Conservation (phyloP, 2,888 invertebrate genomes). For the Conomelus anceps region DNA sequence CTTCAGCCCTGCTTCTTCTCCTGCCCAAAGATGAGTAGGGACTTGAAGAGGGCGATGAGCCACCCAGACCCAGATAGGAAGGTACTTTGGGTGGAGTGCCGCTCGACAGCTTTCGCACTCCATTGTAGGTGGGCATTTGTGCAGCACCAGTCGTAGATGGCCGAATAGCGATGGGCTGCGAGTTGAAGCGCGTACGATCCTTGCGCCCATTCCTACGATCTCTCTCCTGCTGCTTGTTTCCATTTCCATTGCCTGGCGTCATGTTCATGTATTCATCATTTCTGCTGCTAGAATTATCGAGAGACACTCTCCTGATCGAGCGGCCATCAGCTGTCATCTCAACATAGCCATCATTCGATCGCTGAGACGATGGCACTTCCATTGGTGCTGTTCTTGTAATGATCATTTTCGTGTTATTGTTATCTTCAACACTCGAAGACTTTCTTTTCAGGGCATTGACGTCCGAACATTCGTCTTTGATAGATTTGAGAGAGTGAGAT, state of each 20-base stretch:
- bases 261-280: constrained; percentile 51
- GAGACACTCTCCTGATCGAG: constrained; percentile 19
- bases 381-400: constrained; percentile 25
- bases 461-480: constrained; percentile 39
- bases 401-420: constrained; percentile 32
- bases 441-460: constrained; percentile 40
- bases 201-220: constrained; percentile 38
- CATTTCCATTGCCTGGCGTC: constrained; percentile 40
- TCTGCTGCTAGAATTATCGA: constrained; percentile 30
- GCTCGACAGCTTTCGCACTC: constrained; percentile 40
- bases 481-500: constrained; percentile 17
- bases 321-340: constrained; percentile 52
- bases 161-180: constrained; percentile 59
- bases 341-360: constrained; percentile 36
- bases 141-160: constrained; percentile 36
- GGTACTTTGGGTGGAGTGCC: constrained; percentile 44
- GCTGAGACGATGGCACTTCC: constrained; percentile 21
- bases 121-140: constrained; percentile 33
- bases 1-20: constrained; percentile 26
- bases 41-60: constrained; percentile 43
- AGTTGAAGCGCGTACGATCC: constrained; percentile 45
- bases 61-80: constrained; percentile 44
- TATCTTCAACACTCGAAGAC: constrained; percentile 31
- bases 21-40: constrained; percentile 45
- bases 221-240: constrained; percentile 39